phyloP scores from a whole-genome alignment of 2,113 vertebrate species.

The Bubo bubo region DNA sequence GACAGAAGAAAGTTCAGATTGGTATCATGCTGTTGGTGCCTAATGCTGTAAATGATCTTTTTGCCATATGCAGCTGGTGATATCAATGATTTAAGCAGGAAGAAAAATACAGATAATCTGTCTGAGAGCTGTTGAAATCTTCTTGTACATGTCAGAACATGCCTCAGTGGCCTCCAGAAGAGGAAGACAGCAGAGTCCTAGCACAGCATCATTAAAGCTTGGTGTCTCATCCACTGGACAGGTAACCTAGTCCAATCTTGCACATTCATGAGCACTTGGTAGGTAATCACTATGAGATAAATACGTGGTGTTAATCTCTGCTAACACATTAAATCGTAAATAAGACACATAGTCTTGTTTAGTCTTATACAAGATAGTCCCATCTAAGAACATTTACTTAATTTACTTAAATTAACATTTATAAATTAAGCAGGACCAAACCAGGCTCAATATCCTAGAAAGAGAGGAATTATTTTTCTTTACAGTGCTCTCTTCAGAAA shows the following conservation, averaged over 20 bases:
- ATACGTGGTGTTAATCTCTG: neutral
- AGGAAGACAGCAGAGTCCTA: neutral
- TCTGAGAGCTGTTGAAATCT: neutral
- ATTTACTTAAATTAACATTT: neutral
- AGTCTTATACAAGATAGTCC: neutral
- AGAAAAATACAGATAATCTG: neutral
- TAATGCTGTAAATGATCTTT: conserved; percentile 15
- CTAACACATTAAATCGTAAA: neutral
- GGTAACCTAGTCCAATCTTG: neutral
- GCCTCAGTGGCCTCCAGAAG: neutral
- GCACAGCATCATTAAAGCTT: neutral
- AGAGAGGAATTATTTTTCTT: neutral
- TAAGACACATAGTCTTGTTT: neutral
- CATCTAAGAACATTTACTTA: neutral
- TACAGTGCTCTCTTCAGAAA: neutral
- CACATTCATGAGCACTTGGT: neutral
- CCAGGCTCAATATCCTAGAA: neutral
- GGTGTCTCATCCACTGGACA: neutral
- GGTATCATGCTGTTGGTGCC: neutral
- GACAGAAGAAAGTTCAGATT: neutral
- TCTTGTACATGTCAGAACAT: neutral
- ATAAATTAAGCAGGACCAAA: neutral
- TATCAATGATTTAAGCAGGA: neutral
- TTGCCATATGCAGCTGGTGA: conserved; percentile 1
- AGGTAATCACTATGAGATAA: neutral